phyloP scores from a whole-genome alignment of 2,888 invertebrate species.

The Pharmacophagus antenor region DNA sequence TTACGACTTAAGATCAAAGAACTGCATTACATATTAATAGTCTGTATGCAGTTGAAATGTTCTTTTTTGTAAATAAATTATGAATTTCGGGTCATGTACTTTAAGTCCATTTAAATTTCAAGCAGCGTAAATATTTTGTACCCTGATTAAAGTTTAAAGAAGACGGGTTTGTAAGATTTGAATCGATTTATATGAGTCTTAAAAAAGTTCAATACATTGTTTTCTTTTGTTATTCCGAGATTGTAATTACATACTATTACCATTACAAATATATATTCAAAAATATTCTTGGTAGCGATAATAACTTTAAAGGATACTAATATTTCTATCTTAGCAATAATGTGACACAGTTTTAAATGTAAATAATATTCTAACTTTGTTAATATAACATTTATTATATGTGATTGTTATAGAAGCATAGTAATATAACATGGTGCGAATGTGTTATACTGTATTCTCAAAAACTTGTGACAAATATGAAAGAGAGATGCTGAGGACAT shows the following conservation, averaged over 20 bases:
- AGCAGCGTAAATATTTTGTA: slow-evolving; percentile 4
- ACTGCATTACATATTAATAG: slow-evolving; percentile 9
- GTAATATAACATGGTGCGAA: background rate
- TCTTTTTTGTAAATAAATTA: slow-evolving; percentile 10
- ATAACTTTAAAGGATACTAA: too few species aligned
- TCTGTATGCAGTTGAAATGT: slow-evolving; percentile 14
- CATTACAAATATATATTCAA: too few species aligned
- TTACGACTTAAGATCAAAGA: slow-evolving; percentile 18
- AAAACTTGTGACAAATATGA: background rate
- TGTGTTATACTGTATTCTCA: background rate
- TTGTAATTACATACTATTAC: too few species aligned
- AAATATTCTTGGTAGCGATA: too few species aligned
- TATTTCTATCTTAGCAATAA: too few species aligned
- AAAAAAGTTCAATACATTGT: background rate
- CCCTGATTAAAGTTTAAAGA: slow-evolving; percentile 4
- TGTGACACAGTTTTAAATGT: too few species aligned
- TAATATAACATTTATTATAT: background rate
- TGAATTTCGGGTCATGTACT: slow-evolving; percentile 18
- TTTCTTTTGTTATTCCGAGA: too few species aligned
- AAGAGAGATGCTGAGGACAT: background rate
- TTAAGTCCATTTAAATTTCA: slow-evolving; percentile 18
- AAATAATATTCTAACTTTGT: background rate
- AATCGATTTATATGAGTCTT: slow-evolving; percentile 4
- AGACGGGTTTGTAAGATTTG: slow-evolving; percentile 5
- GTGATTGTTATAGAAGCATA: background rate